Conservation (phyloP, 2,888 invertebrate species). For the Malachius bipustulatus region DNA sequence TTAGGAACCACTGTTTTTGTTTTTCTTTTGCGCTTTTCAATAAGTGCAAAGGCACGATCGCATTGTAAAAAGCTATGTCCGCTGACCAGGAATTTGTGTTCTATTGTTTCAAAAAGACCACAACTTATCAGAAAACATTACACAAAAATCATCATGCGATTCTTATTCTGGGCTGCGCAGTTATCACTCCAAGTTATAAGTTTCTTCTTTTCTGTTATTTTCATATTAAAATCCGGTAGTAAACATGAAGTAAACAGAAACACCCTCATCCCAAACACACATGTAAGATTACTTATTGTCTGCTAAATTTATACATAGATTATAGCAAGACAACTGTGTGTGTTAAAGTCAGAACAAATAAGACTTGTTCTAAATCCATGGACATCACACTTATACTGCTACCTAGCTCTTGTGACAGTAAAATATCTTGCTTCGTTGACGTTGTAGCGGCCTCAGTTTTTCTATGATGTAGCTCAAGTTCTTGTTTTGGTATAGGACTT, state of each 20-base stretch:
- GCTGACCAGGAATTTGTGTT: not conserved
- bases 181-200: not conserved
- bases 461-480: not conserved
- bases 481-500: not conserved
- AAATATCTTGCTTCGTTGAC: not conserved
- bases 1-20: constrained; percentile 15
- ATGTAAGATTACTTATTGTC: not conserved
- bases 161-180: not conserved
- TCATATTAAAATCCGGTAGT: not conserved
- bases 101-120: not conserved
- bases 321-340: not conserved
- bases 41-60: not conserved
- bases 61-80: not conserved
- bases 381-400: not conserved
- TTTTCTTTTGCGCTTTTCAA: constrained; percentile 10
- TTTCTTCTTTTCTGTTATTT: not conserved
- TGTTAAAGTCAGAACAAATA: constrained; percentile 4
- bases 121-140: not conserved
- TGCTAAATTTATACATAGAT: not conserved
- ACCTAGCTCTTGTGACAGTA: not conserved
- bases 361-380: constrained; percentile 1
- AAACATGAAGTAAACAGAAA: not conserved
- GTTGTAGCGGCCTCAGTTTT: not conserved
- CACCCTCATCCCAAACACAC: constrained; percentile 1
- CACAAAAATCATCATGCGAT: not conserved